A percentile compares a stretch with the other conserved stretches of the same genome.
Conservation (phyloP, 2,113 vertebrate species). For the Glaucomys volans region DNA sequence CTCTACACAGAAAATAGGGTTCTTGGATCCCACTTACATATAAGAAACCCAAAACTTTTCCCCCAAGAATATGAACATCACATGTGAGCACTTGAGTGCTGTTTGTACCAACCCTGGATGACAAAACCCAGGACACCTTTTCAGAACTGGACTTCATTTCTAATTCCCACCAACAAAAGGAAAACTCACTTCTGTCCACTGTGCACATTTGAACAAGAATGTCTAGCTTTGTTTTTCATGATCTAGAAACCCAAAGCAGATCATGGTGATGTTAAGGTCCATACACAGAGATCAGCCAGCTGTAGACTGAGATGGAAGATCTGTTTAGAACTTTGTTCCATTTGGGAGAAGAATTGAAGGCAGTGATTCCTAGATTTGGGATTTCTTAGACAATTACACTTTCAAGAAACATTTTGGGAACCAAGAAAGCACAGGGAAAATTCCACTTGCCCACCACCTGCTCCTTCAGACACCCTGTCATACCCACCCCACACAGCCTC, state of each 20-base stretch:
- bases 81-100: neutral
- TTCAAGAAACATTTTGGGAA: slow-evolving; percentile 7
- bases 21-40: neutral
- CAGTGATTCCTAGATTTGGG: slow-evolving; percentile 13
- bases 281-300: neutral
- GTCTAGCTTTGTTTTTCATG: neutral
- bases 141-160: neutral
- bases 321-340: neutral
- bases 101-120: neutral
- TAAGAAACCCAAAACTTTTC: neutral
- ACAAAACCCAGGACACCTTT: neutral
- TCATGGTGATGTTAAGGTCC: neutral
- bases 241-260: neutral
- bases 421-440: slow-evolving; percentile 21
- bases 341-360: slow-evolving; percentile 32
- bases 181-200: neutral
- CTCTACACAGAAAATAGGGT: neutral
- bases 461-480: neutral
- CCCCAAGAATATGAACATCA: neutral
- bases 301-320: neutral
- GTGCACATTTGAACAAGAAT: neutral
- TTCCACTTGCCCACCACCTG: neutral
- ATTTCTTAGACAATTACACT: slow-evolving; percentile 14
- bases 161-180: neutral
- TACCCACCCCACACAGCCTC: neutral